Evolutionary conservation across 2,888 invertebrate species (phyloP).

Genomic region (Odontocerum albicorne): DNA sequence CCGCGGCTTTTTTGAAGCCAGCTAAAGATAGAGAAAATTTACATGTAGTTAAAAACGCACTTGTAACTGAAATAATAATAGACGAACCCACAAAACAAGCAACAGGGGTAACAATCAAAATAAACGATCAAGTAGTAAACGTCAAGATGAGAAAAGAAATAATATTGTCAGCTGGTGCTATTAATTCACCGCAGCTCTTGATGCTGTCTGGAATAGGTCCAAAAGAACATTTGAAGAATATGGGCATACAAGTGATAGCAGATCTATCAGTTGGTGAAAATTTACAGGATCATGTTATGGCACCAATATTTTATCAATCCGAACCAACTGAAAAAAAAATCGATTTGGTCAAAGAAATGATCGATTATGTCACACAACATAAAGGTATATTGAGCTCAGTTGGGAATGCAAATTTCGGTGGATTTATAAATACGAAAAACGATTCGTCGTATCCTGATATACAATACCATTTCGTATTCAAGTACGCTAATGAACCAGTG

Average conservation of each 20-base stretch:
- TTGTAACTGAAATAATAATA: constrained; percentile 54
- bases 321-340: constrained; percentile 37
- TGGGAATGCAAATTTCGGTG: constrained; percentile 39
- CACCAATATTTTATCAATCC: constrained; percentile 41
- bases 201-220: constrained; percentile 58
- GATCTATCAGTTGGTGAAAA: constrained; percentile 55
- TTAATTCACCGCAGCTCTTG: constrained; percentile 54
- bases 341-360: constrained; percentile 2
- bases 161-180: constrained; percentile 53
- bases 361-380: constrained; percentile 9
- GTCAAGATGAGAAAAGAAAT: constrained; percentile 51
- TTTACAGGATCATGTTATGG: constrained; percentile 56
- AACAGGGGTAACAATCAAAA: constrained; percentile 47
- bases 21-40: constrained; percentile 46
- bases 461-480: constrained; percentile 39
- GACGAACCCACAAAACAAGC: constrained; percentile 48
- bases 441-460: constrained; percentile 41
- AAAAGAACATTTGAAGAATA: constrained; percentile 42
- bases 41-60: constrained; percentile 51
- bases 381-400: constrained; percentile 42
- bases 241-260: constrained; percentile 37
- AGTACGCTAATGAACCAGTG: constrained; percentile 34
- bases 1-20: constrained; percentile 54
- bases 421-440: constrained; percentile 25
- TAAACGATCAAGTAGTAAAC: constrained; percentile 43